These are phyloP conservation scores for Eretmochelys imbricata DNA, from an alignment of 2,113 vertebrate species.

Conservation along the genomic window DNA sequence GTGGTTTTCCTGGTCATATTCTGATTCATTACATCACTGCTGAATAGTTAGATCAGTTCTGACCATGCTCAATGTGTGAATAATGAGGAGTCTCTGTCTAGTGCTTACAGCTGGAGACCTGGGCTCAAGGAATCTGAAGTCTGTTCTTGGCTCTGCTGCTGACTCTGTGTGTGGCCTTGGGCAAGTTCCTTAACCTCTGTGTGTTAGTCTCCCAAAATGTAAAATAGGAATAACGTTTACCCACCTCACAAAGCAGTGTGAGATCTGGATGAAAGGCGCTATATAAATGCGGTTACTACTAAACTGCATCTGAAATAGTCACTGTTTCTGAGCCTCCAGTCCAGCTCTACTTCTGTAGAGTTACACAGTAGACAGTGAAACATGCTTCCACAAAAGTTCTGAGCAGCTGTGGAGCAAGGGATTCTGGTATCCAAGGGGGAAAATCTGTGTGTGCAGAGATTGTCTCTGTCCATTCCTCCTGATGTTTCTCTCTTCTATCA, in stretches of 20 bases:
- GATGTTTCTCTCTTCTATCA: neutral
- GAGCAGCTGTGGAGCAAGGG: neutral
- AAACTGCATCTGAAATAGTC: neutral
- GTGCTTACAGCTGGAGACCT: neutral
- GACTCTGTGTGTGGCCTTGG: neutral
- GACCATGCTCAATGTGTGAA: neutral
- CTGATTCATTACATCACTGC: neutral
- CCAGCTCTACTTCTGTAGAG: neutral
- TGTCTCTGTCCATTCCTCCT: neutral
- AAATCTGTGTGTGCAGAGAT: neutral
- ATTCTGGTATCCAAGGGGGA: neutral
- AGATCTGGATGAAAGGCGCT: neutral
- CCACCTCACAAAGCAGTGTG: neutral
- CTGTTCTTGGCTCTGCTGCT: neutral
- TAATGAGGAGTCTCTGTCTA: neutral
- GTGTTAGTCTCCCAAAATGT: neutral
- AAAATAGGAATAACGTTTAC: neutral
- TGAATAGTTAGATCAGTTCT: neutral
- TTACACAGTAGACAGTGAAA: neutral
- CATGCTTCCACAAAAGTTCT: neutral
- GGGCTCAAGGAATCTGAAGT: neutral
- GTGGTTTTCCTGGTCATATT: accelerated
- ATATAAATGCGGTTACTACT: neutral
- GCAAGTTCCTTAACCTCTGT: neutral
- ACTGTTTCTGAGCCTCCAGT: neutral